A percentile compares a stretch with the other conserved stretches of the same genome.
These are phyloP conservation scores for Ceyx cyanopectus DNA, from an alignment of 2,113 vertebrate genomes.

Conservation along the genomic window DNA sequence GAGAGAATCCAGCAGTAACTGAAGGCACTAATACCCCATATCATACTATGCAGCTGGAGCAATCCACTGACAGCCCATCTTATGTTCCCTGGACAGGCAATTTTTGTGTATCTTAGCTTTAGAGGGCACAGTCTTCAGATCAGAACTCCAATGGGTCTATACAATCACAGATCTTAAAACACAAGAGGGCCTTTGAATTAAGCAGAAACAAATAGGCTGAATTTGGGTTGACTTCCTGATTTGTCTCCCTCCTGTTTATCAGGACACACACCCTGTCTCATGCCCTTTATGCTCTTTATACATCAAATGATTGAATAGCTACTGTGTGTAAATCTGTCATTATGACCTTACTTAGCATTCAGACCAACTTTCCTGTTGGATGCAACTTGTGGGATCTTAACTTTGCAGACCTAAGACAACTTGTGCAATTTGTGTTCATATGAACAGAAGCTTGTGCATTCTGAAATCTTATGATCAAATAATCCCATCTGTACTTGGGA, in stretches of 20 bases:
- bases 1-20: neutral
- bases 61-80: neutral
- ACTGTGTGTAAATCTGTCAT: neutral
- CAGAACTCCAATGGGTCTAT: neutral
- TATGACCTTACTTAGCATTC: neutral
- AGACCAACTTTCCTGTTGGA: neutral
- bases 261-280: slow-evolving; percentile 10
- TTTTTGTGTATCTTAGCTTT: neutral
- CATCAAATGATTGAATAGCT: slow-evolving; percentile 10
- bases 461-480: neutral
- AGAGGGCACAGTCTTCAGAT: neutral
- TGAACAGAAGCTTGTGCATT: neutral
- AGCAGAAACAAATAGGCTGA: neutral
- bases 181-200: neutral
- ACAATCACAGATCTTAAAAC: neutral
- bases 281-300: neutral
- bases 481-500: slow-evolving; percentile 1
- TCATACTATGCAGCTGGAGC: neutral
- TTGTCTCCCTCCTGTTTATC: slow-evolving; percentile 13
- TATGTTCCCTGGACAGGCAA: fast-evolving
- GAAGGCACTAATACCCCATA: neutral
- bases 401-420: neutral
- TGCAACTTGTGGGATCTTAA: neutral
- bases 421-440: neutral
- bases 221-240: neutral